Evolutionary conservation across 2,797 vertebrate species (phyloP), one percentile per base, ranked within the genome.

Genomic region (Onychomys arenicola): DNA sequence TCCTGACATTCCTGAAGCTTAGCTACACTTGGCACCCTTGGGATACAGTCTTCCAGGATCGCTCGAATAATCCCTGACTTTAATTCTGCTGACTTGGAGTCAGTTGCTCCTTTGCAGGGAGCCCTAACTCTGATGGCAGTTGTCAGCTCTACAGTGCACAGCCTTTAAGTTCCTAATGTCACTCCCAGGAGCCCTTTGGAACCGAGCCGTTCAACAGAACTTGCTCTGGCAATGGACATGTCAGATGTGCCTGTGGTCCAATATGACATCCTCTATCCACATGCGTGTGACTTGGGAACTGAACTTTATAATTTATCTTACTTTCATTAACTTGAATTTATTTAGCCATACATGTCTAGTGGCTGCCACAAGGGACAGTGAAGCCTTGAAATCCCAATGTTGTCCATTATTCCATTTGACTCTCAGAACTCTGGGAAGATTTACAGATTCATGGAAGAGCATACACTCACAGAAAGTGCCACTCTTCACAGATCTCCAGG

Each of bases 251-350:
- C 65, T 91, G 63, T 34, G 89, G 32, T 59, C 46, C 21, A 77
- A 21, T 63, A 85, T 32, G 6, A 7, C 90, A 32, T 37, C 37
- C 57, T 29, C 81, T 19, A 13, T 89, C 34, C 46, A 75, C 21
- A 49, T n/a, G 16, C 55, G 37, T 55, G 23, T 88, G 37, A 93
- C 6, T 63, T 19, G 76, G 23, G 29, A 85, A 75, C 27, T 49
- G n/a, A 71, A 82, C 46, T 95, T 89, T 61, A 89, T 10, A 88
- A 94, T 84, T 34, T 61, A 75, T 12, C 57, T 61, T 17, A 92
- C 67, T 88, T 83, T 73, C 91, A 78, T 63, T 63, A 80, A 73
- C 69, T 96, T 85, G 90, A 76, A 87, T 57, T 40, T 78, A 77
- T 32, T 82, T 55, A 63, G 23, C 29, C 21, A 16, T 37, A 17